Conservation (phyloP, 2,797 vertebrate genomes). For the Melanotaenia pygmaea region DNA sequence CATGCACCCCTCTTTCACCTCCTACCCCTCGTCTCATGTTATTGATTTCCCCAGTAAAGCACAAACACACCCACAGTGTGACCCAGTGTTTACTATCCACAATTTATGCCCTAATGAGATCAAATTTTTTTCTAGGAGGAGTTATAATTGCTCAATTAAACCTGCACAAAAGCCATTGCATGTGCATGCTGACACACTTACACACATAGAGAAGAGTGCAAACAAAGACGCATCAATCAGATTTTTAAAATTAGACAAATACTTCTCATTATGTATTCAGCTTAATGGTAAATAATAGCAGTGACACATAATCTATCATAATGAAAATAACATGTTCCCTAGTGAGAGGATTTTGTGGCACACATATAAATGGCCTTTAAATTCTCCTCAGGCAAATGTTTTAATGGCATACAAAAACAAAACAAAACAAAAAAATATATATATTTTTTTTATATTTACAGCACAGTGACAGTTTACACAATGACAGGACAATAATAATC, state of each 20-base stretch:
- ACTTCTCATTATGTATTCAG: slow-evolving; percentile 72
- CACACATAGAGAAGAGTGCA: slow-evolving; percentile 17
- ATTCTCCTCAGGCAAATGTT: slow-evolving; percentile 33
- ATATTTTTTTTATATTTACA: not conserved
- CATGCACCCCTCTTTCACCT: slow-evolving; percentile 55
- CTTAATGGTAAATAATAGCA: slow-evolving; percentile 72
- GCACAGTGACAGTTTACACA: not conserved
- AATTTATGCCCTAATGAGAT: slow-evolving; percentile 78
- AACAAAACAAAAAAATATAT: not conserved
- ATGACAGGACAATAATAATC: not conserved
- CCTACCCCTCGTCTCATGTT: slow-evolving; percentile 65
- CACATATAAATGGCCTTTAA: slow-evolving; percentile 26
- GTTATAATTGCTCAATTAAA: slow-evolving; percentile 74
- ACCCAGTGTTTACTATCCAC: slow-evolving; percentile 71
- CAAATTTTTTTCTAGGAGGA: slow-evolving; percentile 67
- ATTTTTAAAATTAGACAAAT: slow-evolving; percentile 68
- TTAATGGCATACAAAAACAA: slow-evolving; percentile 5
- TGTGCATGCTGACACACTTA: not conserved
- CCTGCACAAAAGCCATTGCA: slow-evolving; percentile 38
- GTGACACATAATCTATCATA: slow-evolving; percentile 55
- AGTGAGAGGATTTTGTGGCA: slow-evolving; percentile 38
- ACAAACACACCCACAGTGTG: slow-evolving; percentile 68
- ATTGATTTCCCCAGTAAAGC: slow-evolving; percentile 52
- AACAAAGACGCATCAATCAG: slow-evolving; percentile 62
- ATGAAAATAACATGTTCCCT: slow-evolving; percentile 50